Evolutionary conservation across 2,888 invertebrate species (phyloP).

Genomic region (Amiota minor): DNA sequence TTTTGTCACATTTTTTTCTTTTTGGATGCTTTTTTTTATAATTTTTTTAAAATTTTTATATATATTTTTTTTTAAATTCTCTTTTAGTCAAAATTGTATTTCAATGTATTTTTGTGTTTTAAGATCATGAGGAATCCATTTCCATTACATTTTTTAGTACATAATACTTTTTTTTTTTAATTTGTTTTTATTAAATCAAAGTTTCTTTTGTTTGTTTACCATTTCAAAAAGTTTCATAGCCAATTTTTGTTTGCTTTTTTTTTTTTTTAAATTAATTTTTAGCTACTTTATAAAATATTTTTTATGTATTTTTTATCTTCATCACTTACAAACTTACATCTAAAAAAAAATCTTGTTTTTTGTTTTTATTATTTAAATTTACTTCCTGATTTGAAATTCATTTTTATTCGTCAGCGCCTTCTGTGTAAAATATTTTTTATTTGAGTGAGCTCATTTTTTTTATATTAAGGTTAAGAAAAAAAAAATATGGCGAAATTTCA

Average conservation of each 20-base stretch:
- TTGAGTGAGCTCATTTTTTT: conserved; percentile 27
- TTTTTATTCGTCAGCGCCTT: background rate
- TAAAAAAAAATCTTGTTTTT: conserved; percentile 29
- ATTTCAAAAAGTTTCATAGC: too few relatives aligned
- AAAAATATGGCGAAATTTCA: conserved; percentile 35
- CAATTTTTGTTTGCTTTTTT: background rate
- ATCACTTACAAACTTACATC: too few relatives aligned
- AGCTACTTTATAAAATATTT: too few relatives aligned
- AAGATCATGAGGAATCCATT: too few relatives aligned
- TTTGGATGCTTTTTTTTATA: conserved; percentile 36
- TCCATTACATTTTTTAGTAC: too few relatives aligned
- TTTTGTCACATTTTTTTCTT: conserved; percentile 36
- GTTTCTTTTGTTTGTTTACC: too few relatives aligned
- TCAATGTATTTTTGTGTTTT: conserved; percentile 24
- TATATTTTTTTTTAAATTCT: conserved; percentile 49
- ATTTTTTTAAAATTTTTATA: conserved; percentile 45
- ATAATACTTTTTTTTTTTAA: too few relatives aligned
- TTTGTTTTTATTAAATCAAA: too few relatives aligned
- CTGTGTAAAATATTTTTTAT: too few relatives aligned
- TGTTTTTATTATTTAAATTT: conserved; percentile 42
- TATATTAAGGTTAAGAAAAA: background rate
- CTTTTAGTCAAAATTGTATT: conserved; percentile 65
- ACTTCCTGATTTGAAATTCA: conserved; percentile 49
- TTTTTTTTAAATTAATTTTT: conserved; percentile 16
- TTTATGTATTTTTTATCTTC: conserved; percentile 22